Evolutionary conservation across 2,888 invertebrate genomes (phyloP).

Genomic region (Schizotus pectinicornis): DNA sequence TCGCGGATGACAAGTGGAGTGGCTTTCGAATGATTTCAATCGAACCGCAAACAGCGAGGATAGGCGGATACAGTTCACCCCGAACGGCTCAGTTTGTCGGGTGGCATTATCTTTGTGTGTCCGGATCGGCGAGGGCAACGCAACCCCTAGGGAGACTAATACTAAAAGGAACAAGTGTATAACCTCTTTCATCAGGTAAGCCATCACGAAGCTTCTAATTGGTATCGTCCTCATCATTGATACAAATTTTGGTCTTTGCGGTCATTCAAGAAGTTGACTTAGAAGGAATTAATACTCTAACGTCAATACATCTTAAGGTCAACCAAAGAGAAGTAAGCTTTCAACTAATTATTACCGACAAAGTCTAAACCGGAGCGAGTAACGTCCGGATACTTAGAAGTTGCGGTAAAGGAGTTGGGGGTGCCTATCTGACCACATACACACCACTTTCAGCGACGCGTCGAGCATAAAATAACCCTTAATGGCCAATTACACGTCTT

Average conservation of each 20-base stretch:
- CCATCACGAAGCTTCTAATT: conserved; percentile 39
- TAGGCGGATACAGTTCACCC: conserved; percentile 37
- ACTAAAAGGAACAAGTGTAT: conserved; percentile 43
- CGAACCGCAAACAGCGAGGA: conserved; percentile 52
- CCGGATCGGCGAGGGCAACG: conserved; percentile 28
- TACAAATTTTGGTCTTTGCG: conserved; percentile 36
- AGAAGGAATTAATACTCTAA: conserved; percentile 52
- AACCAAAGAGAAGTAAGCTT: conserved; percentile 52
- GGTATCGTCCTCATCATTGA: conserved; percentile 37
- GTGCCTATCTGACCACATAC: conserved; percentile 53
- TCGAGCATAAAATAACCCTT: conserved; percentile 50
- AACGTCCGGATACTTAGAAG: conserved; percentile 52
- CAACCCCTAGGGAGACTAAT: conserved; percentile 39
- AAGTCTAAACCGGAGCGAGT: conserved; percentile 48
- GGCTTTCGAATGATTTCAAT: conserved; percentile 56
- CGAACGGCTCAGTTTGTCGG: conserved; percentile 42
- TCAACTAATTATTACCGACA: conserved; percentile 55
- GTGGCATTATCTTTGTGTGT: conserved; percentile 50
- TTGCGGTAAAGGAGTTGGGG: conserved; percentile 46
- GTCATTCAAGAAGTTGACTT: conserved; percentile 54
- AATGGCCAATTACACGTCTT: conserved; percentile 52
- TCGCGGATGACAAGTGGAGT: conserved; percentile 53
- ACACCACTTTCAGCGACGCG: conserved; percentile 47
- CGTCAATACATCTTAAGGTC: conserved; percentile 55
- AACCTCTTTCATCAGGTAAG: conserved; percentile 40